These are phyloP conservation scores for Zootoca vivipara DNA, from an alignment of 2,113 vertebrate genomes.

Conservation along the genomic window DNA sequence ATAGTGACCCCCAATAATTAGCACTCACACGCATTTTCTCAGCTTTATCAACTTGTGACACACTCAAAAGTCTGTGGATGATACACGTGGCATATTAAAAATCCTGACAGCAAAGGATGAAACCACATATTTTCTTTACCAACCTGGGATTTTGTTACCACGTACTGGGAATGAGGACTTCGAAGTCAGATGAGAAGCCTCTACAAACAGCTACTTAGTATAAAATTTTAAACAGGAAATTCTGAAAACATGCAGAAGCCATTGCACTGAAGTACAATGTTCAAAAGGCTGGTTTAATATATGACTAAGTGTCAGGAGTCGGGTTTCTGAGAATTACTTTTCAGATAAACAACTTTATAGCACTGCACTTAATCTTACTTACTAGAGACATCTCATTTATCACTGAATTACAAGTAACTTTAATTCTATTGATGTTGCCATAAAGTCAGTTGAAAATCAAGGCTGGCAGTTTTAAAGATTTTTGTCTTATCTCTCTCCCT, in stretches of 20 bases:
- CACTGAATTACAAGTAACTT: slow-evolving; percentile 81
- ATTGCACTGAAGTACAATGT: slow-evolving; percentile 80
- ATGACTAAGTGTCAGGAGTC: slow-evolving; percentile 85
- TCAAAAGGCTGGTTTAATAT: slow-evolving; percentile 85
- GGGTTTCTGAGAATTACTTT: slow-evolving; percentile 81
- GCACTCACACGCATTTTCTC: neutral
- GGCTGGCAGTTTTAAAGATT: slow-evolving; percentile 49
- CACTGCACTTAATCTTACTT: slow-evolving; percentile 80
- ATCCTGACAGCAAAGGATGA: slow-evolving; percentile 33
- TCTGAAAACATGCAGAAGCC: neutral
- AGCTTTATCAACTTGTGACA: slow-evolving; percentile 22
- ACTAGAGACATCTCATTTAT: slow-evolving; percentile 83
- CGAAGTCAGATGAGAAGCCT: slow-evolving; percentile 48
- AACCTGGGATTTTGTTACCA: slow-evolving; percentile 43
- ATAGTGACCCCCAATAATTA: neutral
- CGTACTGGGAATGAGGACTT: slow-evolving; percentile 57
- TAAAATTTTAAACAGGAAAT: neutral
- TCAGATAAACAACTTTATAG: slow-evolving; percentile 93
- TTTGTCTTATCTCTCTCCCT: neutral
- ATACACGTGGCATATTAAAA: slow-evolving; percentile 41
- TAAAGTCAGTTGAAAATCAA: slow-evolving; percentile 69
- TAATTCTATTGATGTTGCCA: slow-evolving; percentile 78
- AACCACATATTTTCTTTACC: slow-evolving; percentile 36
- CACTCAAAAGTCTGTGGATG: slow-evolving; percentile 26
- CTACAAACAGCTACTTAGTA: neutral